A percentile compares a stretch with the other conserved stretches of the same genome.
These are phyloP conservation scores for Malurus alboscapulatus DNA, from an alignment of 2,113 vertebrate species.

Conservation along the genomic window DNA sequence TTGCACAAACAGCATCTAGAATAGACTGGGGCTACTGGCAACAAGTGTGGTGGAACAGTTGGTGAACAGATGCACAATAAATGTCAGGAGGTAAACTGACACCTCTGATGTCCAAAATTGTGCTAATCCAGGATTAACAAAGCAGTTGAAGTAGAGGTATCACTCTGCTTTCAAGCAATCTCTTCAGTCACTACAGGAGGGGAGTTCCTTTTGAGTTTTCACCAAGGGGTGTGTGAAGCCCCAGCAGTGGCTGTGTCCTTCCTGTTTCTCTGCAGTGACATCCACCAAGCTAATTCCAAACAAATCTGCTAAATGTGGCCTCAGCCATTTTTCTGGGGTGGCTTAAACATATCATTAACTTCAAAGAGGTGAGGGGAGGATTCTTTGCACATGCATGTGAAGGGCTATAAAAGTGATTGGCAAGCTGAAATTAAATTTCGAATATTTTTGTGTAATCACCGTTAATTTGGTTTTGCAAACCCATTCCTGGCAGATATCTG, in stretches of 20 bases:
- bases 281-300: neutral
- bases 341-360: neutral
- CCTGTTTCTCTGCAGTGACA: accelerated
- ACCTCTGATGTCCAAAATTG: neutral
- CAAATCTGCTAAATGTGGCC: neutral
- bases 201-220: neutral
- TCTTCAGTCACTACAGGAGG: neutral
- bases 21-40: neutral
- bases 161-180: neutral
- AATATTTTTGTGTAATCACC: slow-evolving; percentile 39
- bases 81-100: neutral
- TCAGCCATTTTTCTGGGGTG: neutral
- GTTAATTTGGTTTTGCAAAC: slow-evolving; percentile 44
- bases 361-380: slow-evolving; percentile 10
- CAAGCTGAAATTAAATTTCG: slow-evolving; percentile 24
- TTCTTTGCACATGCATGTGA: neutral
- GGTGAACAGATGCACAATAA: neutral
- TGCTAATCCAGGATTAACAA: neutral
- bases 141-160: neutral
- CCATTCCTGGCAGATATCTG: slow-evolving; percentile 48
- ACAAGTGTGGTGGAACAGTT: slow-evolving; percentile 15
- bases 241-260: accelerated
- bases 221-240: neutral
- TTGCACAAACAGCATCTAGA: neutral
- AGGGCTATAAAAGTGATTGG: slow-evolving; percentile 2